Conservation (phyloP, 2,797 vertebrate genomes). For the Emys orbicularis region DNA sequence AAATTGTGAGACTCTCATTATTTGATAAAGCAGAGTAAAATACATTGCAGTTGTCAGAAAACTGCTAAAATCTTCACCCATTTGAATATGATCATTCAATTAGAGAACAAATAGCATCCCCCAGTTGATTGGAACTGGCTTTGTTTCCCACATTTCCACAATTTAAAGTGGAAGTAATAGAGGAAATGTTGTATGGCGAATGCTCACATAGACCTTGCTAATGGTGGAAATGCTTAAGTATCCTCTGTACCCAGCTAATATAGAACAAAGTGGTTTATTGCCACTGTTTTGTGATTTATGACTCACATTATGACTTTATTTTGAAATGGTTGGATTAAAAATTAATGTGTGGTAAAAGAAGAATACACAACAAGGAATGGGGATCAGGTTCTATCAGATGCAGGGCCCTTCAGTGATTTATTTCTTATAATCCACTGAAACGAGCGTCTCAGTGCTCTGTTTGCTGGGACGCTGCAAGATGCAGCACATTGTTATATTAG, state of each 20-base stretch:
- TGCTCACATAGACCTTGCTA: slow-evolving; percentile 72
- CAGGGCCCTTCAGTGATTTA: slow-evolving; percentile 52
- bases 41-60: slow-evolving; percentile 54
- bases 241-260: slow-evolving; percentile 67
- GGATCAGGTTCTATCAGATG: slow-evolving; percentile 56
- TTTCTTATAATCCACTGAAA: slow-evolving; percentile 44
- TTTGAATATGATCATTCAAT: slow-evolving; percentile 77
- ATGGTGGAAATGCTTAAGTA: slow-evolving; percentile 78
- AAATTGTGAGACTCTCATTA: not conserved
- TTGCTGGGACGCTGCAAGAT: slow-evolving; percentile 10
- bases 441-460: slow-evolving; percentile 3
- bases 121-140: slow-evolving; percentile 69
- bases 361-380: slow-evolving; percentile 71
- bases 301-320: slow-evolving; percentile 81
- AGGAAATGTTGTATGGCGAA: slow-evolving; percentile 48
- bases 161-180: slow-evolving; percentile 66
- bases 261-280: slow-evolving; percentile 79
- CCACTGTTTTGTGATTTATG: slow-evolving; percentile 82
- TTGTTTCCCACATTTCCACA: slow-evolving; percentile 71
- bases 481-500: slow-evolving; percentile 10
- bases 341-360: slow-evolving; percentile 82
- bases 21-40: slow-evolving; percentile 11
- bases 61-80: slow-evolving; percentile 63
- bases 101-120: slow-evolving; percentile 71
- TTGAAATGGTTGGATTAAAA: slow-evolving; percentile 85